phyloP scores from a whole-genome alignment of 1,140 invertebrate species.

The Hylaeus volcanicus region DNA sequence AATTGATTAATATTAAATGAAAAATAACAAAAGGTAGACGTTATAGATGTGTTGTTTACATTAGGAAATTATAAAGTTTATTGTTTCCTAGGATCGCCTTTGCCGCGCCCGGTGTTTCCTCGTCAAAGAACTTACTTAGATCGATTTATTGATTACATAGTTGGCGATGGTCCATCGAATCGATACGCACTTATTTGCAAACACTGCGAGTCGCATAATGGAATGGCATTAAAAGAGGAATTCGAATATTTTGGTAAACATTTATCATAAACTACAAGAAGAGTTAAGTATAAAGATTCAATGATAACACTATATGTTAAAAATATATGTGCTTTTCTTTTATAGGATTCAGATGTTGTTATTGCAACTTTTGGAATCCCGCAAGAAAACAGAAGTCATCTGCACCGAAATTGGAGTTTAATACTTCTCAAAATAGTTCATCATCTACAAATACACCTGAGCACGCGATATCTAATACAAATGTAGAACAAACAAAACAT shows the following conservation, averaged over 20 bases:
- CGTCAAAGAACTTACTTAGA: conserved; percentile 88
- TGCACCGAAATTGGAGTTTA: conserved; percentile 83
- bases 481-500: conserved; percentile 9
- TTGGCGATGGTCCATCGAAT: conserved; percentile 97
- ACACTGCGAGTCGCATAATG: conserved; percentile 95
- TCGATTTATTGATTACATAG: conserved; percentile 94
- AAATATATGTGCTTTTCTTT: conserved; percentile 39
- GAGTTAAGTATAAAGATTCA: conserved; percentile 9
- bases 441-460: conserved; percentile 14
- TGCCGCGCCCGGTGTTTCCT: conserved; percentile 81
- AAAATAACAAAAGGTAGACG: neutral
- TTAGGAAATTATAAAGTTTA: conserved; percentile 36
- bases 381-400: conserved; percentile 90
- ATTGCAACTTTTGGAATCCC: conserved; percentile 91
- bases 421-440: neutral
- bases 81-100: conserved; percentile 38
- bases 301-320: conserved; percentile 2
- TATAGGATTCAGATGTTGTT: conserved; percentile 91
- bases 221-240: conserved; percentile 98
- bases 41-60: neutral
- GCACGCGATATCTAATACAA: neutral
- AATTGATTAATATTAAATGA: conserved; percentile 26
- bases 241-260: conserved; percentile 93
- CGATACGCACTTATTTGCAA: conserved; percentile 97
- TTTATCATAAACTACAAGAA: conserved; percentile 18